phyloP scores from a whole-genome alignment of 2,797 vertebrate species.

The Crossoptilon crossoptilon region DNA sequence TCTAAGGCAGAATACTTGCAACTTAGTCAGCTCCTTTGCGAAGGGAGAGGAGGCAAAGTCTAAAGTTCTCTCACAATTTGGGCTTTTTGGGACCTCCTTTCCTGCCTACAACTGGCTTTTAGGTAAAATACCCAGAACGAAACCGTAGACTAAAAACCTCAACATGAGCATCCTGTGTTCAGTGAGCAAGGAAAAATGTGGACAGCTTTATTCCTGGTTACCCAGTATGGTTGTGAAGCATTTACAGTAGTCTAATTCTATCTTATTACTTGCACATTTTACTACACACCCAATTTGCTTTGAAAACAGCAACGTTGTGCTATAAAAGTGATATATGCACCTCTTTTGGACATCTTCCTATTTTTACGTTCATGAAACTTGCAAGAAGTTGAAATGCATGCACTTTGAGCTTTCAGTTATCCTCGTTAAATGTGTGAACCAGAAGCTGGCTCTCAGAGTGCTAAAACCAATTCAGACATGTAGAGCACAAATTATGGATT shows the following conservation, averaged over 20 bases:
- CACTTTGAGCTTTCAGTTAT: conserved; percentile 43
- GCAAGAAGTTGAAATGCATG: conserved; percentile 43
- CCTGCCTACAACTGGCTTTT: not conserved
- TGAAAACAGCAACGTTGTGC: conserved; percentile 14
- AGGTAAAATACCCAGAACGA: not conserved
- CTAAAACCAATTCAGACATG: conserved; percentile 48
- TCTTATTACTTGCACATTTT: conserved; percentile 14
- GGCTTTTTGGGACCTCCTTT: not conserved
- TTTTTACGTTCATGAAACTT: conserved; percentile 58
- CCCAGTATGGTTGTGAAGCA: not conserved
- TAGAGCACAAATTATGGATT: conserved; percentile 23
- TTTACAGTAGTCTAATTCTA: conserved; percentile 23
- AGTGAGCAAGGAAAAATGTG: not conserved
- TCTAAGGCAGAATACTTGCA: not conserved
- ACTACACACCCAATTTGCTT: conserved; percentile 15
- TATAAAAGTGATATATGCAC: conserved; percentile 52
- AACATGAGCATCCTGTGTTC: not conserved
- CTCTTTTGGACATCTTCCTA: conserved; percentile 39
- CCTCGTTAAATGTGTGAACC: conserved; percentile 40
- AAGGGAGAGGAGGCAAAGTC: not conserved
- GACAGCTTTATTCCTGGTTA: not conserved
- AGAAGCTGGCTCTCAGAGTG: conserved; percentile 25
- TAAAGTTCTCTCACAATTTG: not conserved
- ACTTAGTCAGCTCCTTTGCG: not conserved
- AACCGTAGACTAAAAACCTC: not conserved